phyloP scores from a whole-genome alignment of 2,888 invertebrate species.

The Drosophila paranaensis region DNA sequence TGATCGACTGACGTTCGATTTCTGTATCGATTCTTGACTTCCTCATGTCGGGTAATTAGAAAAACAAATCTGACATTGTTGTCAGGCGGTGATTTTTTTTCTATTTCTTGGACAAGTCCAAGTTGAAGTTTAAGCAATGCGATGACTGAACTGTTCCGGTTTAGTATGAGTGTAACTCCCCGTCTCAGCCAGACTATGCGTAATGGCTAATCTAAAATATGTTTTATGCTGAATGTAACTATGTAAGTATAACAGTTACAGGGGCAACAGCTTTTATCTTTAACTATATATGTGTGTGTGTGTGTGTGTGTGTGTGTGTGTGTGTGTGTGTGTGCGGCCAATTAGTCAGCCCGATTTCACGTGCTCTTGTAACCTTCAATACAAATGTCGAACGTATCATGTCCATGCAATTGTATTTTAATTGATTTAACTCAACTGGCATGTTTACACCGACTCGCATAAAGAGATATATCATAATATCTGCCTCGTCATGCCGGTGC shows the following conservation, averaged over 20 bases:
- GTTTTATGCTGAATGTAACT: not conserved
- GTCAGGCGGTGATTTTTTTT: slow-evolving; percentile 24
- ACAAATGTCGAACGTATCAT: slow-evolving; percentile 23
- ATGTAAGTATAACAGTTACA: slow-evolving; percentile 10
- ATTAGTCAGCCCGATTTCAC: slow-evolving; percentile 27
- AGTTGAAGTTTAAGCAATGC: not conserved
- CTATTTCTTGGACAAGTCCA: not conserved
- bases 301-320: not conserved
- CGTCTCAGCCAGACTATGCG: slow-evolving; percentile 5
- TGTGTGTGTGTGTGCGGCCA: slow-evolving; percentile 2
- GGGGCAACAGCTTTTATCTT: slow-evolving; percentile 12
- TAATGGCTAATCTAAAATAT: slow-evolving; percentile 16
- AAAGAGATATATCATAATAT: slow-evolving; percentile 14
- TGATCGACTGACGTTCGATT: slow-evolving; percentile 17
- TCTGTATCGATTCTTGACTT: slow-evolving; percentile 32
- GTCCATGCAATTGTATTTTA: slow-evolving; percentile 31
- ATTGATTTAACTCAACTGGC: slow-evolving; percentile 28
- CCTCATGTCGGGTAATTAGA: slow-evolving; percentile 33
- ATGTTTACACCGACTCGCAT: slow-evolving; percentile 18
- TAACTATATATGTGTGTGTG: not conserved
- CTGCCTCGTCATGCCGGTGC: slow-evolving; percentile 45
- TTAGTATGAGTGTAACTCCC: slow-evolving; percentile 3
- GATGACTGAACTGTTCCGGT: slow-evolving; percentile 29
- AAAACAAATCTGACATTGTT: slow-evolving; percentile 14
- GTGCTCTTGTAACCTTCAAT: slow-evolving; percentile 31